A percentile compares a stretch with the other conserved stretches of the same genome.
These are phyloP conservation scores for Drosophila mimetica DNA, from an alignment of 2,888 invertebrate species.

Conservation along the genomic window DNA sequence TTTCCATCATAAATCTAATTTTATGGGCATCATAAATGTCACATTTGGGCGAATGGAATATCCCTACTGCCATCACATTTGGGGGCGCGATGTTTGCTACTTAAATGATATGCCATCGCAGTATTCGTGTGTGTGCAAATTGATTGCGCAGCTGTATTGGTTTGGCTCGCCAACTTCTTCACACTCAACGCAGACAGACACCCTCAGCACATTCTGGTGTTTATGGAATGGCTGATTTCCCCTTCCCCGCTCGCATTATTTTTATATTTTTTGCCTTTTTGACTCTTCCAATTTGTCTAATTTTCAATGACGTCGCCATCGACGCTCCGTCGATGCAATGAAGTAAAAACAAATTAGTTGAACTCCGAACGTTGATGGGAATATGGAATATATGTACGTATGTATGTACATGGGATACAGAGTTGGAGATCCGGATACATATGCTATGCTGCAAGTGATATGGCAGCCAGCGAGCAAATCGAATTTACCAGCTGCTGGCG, in stretches of 20 bases:
- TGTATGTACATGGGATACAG: not conserved
- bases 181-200: conserved; percentile 13
- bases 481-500: conserved; percentile 79
- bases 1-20: not conserved
- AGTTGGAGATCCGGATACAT: conserved; percentile 14
- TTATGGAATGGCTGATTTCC: conserved; percentile 39
- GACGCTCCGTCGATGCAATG: conserved; percentile 41
- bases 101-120: conserved; percentile 63
- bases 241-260: conserved; percentile 23
- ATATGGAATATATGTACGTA: conserved; percentile 13
- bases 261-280: conserved; percentile 62
- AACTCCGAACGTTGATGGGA: conserved; percentile 51
- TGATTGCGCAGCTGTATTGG: conserved; percentile 50
- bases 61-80: conserved; percentile 40
- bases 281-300: conserved; percentile 78
- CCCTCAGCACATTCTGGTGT: conserved; percentile 8
- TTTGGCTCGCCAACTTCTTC: conserved; percentile 30
- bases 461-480: conserved; percentile 63
- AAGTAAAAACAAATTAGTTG: conserved; percentile 70
- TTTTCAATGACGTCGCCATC: conserved; percentile 71
- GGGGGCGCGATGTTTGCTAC: conserved; percentile 58
- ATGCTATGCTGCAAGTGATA: conserved; percentile 43
- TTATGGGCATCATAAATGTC: not conserved
- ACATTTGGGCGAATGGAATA: conserved; percentile 1
- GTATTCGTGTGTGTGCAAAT: conserved; percentile 57